phyloP scores from a whole-genome alignment of 2,113 vertebrate genomes.

The Stigmatopora nigra region DNA sequence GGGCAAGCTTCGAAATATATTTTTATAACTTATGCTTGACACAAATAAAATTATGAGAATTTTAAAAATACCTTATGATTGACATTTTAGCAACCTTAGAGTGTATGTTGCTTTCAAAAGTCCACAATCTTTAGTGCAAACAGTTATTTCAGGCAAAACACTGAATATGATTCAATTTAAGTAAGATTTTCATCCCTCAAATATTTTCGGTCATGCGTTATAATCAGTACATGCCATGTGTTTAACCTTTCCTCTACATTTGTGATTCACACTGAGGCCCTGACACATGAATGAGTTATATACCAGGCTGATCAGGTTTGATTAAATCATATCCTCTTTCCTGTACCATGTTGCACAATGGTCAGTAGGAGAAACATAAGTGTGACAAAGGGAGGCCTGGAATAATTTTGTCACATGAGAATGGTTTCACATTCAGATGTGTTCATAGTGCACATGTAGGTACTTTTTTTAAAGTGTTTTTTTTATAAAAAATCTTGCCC shows the following conservation, averaged over 20 bases:
- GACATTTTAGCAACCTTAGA: too few relatives aligned
- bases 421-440: slow-evolving; percentile 4
- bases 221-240: too few relatives aligned
- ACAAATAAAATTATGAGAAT: too few relatives aligned
- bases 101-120: too few relatives aligned
- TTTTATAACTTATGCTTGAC: too few relatives aligned
- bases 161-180: too few relatives aligned
- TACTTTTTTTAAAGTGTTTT: not conserved
- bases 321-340: slow-evolving; percentile 48
- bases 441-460: not conserved
- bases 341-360: slow-evolving; percentile 3
- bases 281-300: slow-evolving; percentile 41
- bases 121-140: too few relatives aligned
- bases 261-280: slow-evolving; percentile 49
- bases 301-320: slow-evolving; percentile 36
- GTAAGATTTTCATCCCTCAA: not conserved
- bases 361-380: slow-evolving; percentile 30
- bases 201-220: not conserved
- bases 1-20: too few relatives aligned
- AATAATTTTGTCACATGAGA: not conserved
- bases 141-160: too few relatives aligned
- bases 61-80: too few relatives aligned
- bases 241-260: slow-evolving; percentile 1
- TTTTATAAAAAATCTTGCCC: not conserved
- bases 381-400: slow-evolving; percentile 20